Percentiles rank a stretch among this genome's conserved stretches.
Evolutionary conservation across 2,113 vertebrate species (phyloP).

Genomic region (Ptilorrhoa leucosticta): DNA sequence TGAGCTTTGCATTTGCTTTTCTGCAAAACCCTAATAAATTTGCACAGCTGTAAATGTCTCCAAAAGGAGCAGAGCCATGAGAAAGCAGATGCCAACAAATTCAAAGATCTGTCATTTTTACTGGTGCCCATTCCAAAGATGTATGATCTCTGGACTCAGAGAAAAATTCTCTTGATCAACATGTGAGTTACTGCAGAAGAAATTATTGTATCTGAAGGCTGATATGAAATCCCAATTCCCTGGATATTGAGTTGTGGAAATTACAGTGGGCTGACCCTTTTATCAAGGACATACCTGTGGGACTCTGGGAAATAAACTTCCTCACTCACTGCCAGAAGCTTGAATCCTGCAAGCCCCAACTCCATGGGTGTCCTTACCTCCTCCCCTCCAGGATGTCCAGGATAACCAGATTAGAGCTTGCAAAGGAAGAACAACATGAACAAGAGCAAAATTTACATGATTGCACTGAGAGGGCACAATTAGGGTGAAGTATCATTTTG

Average conservation of each 20-base stretch:
- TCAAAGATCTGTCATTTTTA: background rate
- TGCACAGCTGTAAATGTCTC: background rate
- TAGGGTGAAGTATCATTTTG: background rate
- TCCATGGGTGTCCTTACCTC: background rate
- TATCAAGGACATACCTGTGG: background rate
- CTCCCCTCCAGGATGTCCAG: background rate
- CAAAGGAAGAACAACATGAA: background rate
- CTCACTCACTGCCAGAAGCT: background rate
- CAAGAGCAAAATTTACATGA: conserved; percentile 20
- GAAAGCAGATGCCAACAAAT: background rate
- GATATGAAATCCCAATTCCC: background rate
- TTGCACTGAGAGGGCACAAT: conserved; percentile 7
- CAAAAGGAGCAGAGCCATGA: background rate
- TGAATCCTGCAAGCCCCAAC: background rate
- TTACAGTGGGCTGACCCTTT: background rate
- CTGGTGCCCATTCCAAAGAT: background rate
- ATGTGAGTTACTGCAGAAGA: background rate
- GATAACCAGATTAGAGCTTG: background rate
- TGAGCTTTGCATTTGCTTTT: conserved; percentile 24
- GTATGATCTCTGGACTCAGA: background rate
- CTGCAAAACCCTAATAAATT: background rate
- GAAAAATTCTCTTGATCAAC: background rate
- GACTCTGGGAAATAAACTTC: background rate
- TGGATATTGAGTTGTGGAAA: background rate
- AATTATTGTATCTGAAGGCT: background rate